Conservation (phyloP, 2,797 vertebrate genomes). For the Coluber constrictor region DNA sequence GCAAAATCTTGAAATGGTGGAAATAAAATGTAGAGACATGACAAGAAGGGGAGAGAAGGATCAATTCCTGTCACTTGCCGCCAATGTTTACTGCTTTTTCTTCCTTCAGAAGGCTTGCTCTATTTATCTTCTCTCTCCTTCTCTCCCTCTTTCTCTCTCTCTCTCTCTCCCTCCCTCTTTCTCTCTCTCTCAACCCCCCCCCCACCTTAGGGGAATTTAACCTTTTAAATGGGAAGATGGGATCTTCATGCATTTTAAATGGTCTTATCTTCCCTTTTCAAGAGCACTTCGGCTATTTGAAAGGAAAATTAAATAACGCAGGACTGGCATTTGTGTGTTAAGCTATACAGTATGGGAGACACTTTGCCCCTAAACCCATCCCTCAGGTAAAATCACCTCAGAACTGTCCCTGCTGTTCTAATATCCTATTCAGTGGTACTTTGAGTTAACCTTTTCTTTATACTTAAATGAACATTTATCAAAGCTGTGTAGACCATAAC, state of each 20-base stretch:
- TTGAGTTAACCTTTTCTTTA: not conserved
- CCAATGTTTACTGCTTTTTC: constrained; percentile 77
- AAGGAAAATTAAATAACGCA: constrained; percentile 10
- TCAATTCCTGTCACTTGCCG: constrained; percentile 85
- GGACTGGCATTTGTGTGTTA: constrained; percentile 7
- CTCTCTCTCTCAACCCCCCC: constrained; percentile 43
- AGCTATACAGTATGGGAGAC: not conserved
- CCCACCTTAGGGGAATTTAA: constrained; percentile 78
- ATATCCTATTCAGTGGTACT: not conserved
- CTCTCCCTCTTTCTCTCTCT: constrained; percentile 39
- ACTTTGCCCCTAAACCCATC: constrained; percentile 17
- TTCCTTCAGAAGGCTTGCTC: constrained; percentile 69
- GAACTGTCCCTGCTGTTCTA: not conserved
- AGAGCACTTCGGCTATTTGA: constrained; percentile 33
- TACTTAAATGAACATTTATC: not conserved
- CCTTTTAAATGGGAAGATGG: constrained; percentile 76
- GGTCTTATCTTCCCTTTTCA: constrained; percentile 65
- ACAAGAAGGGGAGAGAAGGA: constrained; percentile 77
- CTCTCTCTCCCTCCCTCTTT: not conserved
- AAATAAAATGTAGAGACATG: constrained; percentile 87
- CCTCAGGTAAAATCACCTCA: not conserved
- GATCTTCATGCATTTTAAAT: constrained; percentile 78
- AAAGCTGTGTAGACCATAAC: not conserved
- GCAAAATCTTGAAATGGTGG: constrained; percentile 75
- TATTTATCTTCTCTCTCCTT: constrained; percentile 18